These are phyloP conservation scores for Bolinopsis microptera DNA, from an alignment of 37 sponge, comb jelly and placozoan species.

Conservation along the genomic window DNA sequence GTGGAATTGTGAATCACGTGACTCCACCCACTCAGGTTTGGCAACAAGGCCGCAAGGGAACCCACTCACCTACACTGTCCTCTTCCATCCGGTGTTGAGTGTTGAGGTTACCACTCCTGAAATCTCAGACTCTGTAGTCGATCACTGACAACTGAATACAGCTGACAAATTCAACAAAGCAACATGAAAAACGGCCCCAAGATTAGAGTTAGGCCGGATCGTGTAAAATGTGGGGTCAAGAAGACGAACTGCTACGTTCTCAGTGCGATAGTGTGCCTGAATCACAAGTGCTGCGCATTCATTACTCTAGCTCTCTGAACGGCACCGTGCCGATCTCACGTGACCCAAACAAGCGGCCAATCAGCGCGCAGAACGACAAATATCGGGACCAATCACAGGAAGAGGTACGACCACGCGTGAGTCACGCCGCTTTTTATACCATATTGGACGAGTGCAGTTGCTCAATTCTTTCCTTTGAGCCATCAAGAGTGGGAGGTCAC, in stretches of 20 bases:
- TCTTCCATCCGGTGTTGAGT: not conserved
- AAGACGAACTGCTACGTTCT: not conserved
- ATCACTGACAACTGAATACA: not conserved
- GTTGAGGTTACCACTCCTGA: not conserved
- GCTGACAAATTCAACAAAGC: not conserved
- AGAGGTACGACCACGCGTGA: not conserved
- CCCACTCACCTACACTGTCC: not conserved
- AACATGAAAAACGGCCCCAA: not conserved
- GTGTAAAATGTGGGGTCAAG: not conserved
- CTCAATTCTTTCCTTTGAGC: not conserved
- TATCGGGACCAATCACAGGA: not conserved
- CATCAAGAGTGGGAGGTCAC: not conserved
- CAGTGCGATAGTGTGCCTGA: not conserved
- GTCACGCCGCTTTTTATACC: conserved; percentile 51
- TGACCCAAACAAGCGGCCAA: not conserved
- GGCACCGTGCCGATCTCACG: conserved; percentile 3
- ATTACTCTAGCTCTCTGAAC: conserved; percentile 10
- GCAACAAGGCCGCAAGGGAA: not conserved
- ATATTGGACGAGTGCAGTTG: conserved; percentile 16
- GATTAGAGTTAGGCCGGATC: not conserved
- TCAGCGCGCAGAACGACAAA: not conserved
- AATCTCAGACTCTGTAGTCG: not conserved
- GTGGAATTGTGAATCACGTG: not conserved
- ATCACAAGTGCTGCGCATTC: conserved; percentile 55
- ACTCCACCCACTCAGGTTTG: not conserved